phyloP scores from a whole-genome alignment of 2,888 invertebrate genomes.

The Macrophya annulata region DNA sequence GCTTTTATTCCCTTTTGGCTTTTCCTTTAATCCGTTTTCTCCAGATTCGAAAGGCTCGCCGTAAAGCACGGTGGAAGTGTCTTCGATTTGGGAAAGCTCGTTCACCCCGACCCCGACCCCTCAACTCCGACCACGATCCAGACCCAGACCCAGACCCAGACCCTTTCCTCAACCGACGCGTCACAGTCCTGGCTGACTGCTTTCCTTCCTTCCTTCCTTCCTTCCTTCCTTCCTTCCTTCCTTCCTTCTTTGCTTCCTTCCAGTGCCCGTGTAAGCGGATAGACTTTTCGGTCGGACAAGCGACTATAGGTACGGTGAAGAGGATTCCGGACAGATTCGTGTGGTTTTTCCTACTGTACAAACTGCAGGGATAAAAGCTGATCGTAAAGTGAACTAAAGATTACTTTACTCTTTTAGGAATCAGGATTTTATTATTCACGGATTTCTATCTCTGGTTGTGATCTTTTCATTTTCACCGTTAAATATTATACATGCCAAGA shows the following conservation, averaged over 20 bases:
- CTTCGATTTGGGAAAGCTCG: conserved; percentile 47
- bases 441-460: background rate
- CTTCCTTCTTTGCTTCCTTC: background rate
- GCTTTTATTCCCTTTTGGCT: conserved; percentile 35
- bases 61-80: conserved; percentile 35
- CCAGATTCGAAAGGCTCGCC: conserved; percentile 48
- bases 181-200: background rate
- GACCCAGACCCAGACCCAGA: background rate
- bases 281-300: conserved; percentile 66
- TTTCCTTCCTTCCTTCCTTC: background rate
- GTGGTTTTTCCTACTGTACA: background rate
- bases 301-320: conserved; percentile 61
- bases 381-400: background rate
- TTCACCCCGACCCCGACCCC: conserved; percentile 38
- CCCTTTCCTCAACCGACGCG: conserved; percentile 24
- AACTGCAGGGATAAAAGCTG: background rate
- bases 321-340: conserved; percentile 22
- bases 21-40: conserved; percentile 47
- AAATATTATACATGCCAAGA: no score
- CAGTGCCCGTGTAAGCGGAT: conserved; percentile 69
- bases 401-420: background rate
- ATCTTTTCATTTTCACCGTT: background rate
- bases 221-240: background rate
- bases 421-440: background rate
- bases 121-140: background rate